phyloP scores from a whole-genome alignment of 2,113 vertebrate genomes.

The Labeo catla region DNA sequence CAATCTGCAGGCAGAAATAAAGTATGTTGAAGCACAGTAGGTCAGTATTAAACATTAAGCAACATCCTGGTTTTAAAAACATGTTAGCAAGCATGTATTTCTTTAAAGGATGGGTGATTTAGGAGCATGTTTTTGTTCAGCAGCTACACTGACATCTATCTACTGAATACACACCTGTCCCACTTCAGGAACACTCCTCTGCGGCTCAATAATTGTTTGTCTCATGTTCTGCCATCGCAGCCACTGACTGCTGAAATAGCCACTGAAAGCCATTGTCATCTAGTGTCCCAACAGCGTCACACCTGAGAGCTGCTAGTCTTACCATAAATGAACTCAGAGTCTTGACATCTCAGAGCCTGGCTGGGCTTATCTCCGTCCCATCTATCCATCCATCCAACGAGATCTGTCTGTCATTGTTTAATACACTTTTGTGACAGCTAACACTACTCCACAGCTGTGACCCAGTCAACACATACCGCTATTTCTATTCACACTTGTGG shows the following conservation, averaged over 20 bases:
- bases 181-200: slow-evolving; percentile 50
- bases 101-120: not conserved
- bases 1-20: slow-evolving; percentile 71
- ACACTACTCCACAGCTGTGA: slow-evolving; percentile 36
- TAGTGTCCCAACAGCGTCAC: not conserved
- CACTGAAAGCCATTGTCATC: slow-evolving; percentile 64
- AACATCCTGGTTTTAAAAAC: not conserved
- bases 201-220: slow-evolving; percentile 61
- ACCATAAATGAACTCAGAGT: slow-evolving; percentile 26
- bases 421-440: slow-evolving; percentile 46
- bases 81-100: too few species aligned
- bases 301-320: slow-evolving; percentile 6
- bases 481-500: slow-evolving; percentile 45
- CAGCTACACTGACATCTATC: slow-evolving; percentile 30
- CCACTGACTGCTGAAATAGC: slow-evolving; percentile 71
- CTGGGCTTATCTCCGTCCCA: not conserved
- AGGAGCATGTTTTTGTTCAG: not conserved
- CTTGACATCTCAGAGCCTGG: slow-evolving; percentile 44
- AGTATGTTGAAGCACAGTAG: not conserved
- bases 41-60: not conserved
- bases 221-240: slow-evolving; percentile 70
- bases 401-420: slow-evolving; percentile 41
- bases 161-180: slow-evolving; percentile 60
- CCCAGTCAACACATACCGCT: slow-evolving; percentile 13
- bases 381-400: not conserved